Base-by-base conservation (phyloP, 1,140 invertebrate genomes). In the Heliconius hewitsoni region DNA sequence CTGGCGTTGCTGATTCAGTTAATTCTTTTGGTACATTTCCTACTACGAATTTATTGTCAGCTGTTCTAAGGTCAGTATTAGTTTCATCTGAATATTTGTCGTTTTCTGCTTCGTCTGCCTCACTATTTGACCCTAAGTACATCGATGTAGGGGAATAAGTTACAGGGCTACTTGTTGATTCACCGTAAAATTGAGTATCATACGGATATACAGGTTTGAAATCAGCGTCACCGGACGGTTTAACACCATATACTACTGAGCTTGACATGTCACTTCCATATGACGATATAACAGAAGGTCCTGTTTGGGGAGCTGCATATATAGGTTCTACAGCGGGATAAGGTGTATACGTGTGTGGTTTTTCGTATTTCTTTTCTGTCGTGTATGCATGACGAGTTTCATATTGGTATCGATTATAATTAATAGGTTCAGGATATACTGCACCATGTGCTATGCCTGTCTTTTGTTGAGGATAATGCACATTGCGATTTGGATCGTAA, bases 21-120 rank as follows among this genome's bases (percentile, higher is more conserved):
- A 95, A 81, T 81, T 95, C 95, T 84, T 95, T 95, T 18, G 95
- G 95, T 71, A 95, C 89, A 85, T 94, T 95, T 13, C 95, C 95
- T n/a, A 96, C 95, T 1, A 96, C 95, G 86, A 95, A 96, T 84
- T 95, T 94, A 83, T 92, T 94, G 42, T 94, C 88, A 66, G 77
- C 86, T 71, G 81, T 81, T 60, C 83, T 87, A 42, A 76, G 79
- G 76, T 86, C 83, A 30, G 74, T 83, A 72, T 81, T 87, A 57
- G 83, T 86, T 78, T 91, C 87, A 60, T 93, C 91, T 55, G 82
- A 77, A 81, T 89, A 93, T 82, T 89, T 89, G 71, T 90, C 88
- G 57, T 89, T 79, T 57, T 87, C 86, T 71, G 85, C 81, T n/a
- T 94, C 85, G 71, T 91, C 91, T 16, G 86, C 82, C 19, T 95